Percentiles rank a stretch among this genome's conserved stretches.
Evolutionary conservation across 2,797 vertebrate genomes (phyloP).

Genomic region (Lepus townsendii): DNA sequence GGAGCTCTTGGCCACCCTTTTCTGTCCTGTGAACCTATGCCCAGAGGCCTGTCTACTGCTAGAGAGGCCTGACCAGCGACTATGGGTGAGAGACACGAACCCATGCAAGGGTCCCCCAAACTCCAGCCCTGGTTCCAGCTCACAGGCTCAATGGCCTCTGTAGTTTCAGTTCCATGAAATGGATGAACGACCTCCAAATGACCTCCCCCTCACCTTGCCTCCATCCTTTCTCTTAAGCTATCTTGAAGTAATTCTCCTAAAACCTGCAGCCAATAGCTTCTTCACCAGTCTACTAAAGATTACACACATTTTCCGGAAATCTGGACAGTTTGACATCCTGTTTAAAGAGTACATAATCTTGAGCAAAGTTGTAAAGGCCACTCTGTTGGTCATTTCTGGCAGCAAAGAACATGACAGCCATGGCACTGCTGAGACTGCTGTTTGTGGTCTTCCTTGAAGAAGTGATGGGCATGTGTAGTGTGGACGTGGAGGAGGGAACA

Average conservation of each 20-base stretch:
- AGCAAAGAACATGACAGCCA: neutral
- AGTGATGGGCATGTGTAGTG: neutral
- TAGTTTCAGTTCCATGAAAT: too few species aligned
- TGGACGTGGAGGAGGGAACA: too few species aligned
- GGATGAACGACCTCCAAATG: neutral
- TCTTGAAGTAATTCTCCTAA: neutral
- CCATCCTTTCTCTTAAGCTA: neutral
- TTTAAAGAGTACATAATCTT: neutral
- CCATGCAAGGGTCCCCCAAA: neutral
- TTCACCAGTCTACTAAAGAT: neutral
- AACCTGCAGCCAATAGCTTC: neutral
- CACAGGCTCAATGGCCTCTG: too few species aligned
- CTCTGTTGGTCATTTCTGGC: neutral
- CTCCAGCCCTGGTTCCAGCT: neutral
- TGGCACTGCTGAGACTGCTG: neutral
- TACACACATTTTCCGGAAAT: neutral
- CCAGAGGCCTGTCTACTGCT: neutral
- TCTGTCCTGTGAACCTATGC: neutral
- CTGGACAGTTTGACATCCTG: neutral
- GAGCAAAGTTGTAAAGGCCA: neutral
- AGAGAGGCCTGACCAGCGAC: neutral
- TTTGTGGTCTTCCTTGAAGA: neutral
- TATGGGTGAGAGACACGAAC: neutral
- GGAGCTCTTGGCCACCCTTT: neutral
- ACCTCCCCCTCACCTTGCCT: neutral